A percentile compares a stretch with the other conserved stretches of the same genome.
Conservation (phyloP, 1,140 invertebrate genomes). For the Muscidifurax raptorellus region DNA sequence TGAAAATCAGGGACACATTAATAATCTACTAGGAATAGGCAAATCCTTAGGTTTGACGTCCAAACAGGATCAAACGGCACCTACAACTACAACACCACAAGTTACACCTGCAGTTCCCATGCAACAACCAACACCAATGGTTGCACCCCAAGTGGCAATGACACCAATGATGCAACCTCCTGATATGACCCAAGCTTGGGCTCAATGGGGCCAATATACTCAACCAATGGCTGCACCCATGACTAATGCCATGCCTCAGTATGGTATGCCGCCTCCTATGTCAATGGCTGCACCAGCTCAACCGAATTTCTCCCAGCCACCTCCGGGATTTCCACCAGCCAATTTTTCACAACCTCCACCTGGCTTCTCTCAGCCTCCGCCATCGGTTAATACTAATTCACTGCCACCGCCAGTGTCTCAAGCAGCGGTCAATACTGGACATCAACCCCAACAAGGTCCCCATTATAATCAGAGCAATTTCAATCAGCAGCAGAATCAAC, state of each 20-base stretch:
- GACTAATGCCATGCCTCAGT: conserved; percentile 40
- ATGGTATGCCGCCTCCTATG: conserved; percentile 50
- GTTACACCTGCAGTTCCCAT: conserved; percentile 40
- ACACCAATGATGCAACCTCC: conserved; percentile 60
- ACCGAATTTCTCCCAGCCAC: conserved; percentile 61
- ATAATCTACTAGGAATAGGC: conserved; percentile 72
- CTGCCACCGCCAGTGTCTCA: conserved; percentile 29
- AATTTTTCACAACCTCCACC: conserved; percentile 61
- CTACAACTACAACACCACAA: conserved; percentile 1
- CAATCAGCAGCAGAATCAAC: conserved; percentile 9
- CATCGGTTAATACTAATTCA: conserved; percentile 39
- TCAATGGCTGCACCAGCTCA: conserved; percentile 50
- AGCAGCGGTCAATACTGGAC: conserved; percentile 6
- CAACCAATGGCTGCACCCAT: conserved; percentile 56
- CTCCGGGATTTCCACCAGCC: conserved; percentile 52
- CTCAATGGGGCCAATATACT: conserved; percentile 71
- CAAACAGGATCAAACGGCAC: conserved; percentile 61
- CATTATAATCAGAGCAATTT: neutral
- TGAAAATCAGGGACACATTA: conserved; percentile 72
- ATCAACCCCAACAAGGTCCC: conserved; percentile 13
- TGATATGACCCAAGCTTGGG: conserved; percentile 62
- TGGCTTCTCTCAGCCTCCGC: conserved; percentile 53
- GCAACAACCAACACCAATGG: conserved; percentile 30
- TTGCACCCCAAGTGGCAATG: conserved; percentile 50
- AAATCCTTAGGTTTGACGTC: conserved; percentile 72